A percentile compares a stretch with the other conserved stretches of the same genome.
Evolutionary conservation across 2,113 vertebrate species (phyloP).

Genomic region (Trochalopteron elliotii): DNA sequence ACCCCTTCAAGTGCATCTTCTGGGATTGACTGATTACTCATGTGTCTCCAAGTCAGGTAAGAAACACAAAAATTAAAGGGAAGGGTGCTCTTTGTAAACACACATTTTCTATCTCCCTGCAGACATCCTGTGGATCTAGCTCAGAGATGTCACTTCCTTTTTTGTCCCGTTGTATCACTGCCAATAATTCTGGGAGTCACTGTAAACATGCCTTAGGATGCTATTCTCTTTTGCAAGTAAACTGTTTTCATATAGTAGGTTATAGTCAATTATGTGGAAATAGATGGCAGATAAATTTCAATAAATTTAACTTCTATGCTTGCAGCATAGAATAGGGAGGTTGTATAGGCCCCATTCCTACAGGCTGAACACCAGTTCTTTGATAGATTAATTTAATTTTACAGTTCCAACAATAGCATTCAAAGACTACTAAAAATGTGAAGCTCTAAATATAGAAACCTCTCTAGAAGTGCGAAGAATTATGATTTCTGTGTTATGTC

Average conservation of each 20-base stretch:
- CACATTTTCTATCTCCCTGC: not conserved
- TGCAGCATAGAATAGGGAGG: not conserved
- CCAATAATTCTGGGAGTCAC: not conserved
- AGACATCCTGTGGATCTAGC: not conserved
- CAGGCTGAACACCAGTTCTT: not conserved
- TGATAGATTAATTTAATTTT: not conserved
- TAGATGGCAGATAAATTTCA: not conserved
- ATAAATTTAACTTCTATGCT: not conserved
- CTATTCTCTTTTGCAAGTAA: conserved; percentile 3
- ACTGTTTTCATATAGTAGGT: not conserved
- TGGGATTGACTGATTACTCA: conserved; percentile 34
- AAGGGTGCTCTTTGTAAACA: conserved; percentile 17
- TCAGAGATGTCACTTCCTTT: conserved; percentile 4
- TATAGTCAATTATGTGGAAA: not conserved
- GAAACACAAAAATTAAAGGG: conserved; percentile 25
- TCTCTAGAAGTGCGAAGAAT: not conserved
- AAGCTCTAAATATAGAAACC: not conserved
- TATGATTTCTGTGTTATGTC: not conserved
- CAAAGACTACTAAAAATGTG: not conserved
- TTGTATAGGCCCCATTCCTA: not conserved
- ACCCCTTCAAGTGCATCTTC: conserved; percentile 15
- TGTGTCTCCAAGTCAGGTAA: conserved; percentile 42
- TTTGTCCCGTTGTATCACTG: conserved; percentile 1
- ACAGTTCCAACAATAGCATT: not conserved
- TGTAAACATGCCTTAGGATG: not conserved